Base-by-base conservation (phyloP, 2,113 vertebrate species). In the Clarias batrachus region DNA sequence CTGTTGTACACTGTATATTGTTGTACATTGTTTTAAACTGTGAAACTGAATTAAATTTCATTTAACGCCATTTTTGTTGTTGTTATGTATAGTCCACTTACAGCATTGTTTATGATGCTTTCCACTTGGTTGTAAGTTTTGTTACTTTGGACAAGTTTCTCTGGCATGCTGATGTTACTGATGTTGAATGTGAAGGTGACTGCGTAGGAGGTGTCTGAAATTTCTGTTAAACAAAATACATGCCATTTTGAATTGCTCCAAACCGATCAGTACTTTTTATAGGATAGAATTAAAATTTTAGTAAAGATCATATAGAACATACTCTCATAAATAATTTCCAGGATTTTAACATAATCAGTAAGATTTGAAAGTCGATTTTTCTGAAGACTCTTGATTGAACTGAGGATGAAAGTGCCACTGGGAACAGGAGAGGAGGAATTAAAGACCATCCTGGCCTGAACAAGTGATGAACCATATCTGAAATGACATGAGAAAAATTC, bases 401-500 rank as follows among this genome's bases (percentile, higher is more conserved):
- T 79, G 56, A 83, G 71, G 80, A 88, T 84, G 17, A 68, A 48
- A 83, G 12, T 77, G 59, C 86, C 33, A 79, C 52, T 71, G n/a
- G 84, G 84, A 54, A 86, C 63, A 30, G 80, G 37, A 83, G 81
- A 83, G 13, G 84, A 83, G 5, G 73, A 80, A 74, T 19, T 86
- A 63, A 89, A 89, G 9, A 81, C 7, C 25, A 89, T 60, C 33
- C 0, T 87, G 85, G 57, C 59, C 21, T 27, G 71, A 14, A 86
- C 84, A 23, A 81, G 41, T 30, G 88, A 85, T 59, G 76, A 83
- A 76, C 71, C 87, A 85, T 52, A 25, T 70, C 79, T 88, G 21
- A 17, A 74, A 7, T 21, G 13, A 48, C 6, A 41, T 33, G 30
- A 33, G 30, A 33, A 33, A 33, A 33, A 33, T 33, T 33, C 30